Evolutionary conservation across 2,113 vertebrate genomes (phyloP).

Genomic region (Baryphthengus martii): DNA sequence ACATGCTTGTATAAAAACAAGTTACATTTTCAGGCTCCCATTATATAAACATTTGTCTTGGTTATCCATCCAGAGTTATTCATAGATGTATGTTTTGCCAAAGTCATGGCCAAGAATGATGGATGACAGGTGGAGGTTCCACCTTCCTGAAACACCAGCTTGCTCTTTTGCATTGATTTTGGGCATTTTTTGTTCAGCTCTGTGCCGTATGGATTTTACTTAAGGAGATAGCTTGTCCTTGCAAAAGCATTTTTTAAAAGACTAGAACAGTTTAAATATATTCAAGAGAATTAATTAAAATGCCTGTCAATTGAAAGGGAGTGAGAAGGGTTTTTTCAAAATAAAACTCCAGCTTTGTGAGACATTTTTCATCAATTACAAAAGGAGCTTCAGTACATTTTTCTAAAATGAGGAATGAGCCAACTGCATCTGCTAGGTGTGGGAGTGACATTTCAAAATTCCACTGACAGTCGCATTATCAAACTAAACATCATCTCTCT

Average conservation of each 20-base stretch:
- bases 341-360: not conserved
- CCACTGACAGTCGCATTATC: constrained; percentile 30
- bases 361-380: constrained; percentile 45
- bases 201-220: not conserved
- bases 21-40: not conserved
- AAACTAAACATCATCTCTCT: constrained; percentile 3
- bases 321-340: not conserved
- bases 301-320: not conserved
- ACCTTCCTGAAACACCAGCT: not conserved
- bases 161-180: not conserved
- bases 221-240: not conserved
- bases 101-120: not conserved
- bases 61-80: not conserved
- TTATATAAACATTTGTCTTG: not conserved
- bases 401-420: constrained; percentile 27
- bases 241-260: not conserved
- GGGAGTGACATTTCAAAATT: constrained; percentile 64
- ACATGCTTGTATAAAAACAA: constrained; percentile 25
- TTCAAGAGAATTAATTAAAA: not conserved
- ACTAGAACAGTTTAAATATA: not conserved
- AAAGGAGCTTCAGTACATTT: constrained; percentile 29
- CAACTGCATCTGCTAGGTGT: constrained; percentile 60
- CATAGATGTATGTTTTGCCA: not conserved
- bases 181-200: not conserved
- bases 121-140: not conserved